Base-by-base conservation (phyloP, 53 echinoderm and acorn worm species). In the Echinarachnius parma region DNA sequence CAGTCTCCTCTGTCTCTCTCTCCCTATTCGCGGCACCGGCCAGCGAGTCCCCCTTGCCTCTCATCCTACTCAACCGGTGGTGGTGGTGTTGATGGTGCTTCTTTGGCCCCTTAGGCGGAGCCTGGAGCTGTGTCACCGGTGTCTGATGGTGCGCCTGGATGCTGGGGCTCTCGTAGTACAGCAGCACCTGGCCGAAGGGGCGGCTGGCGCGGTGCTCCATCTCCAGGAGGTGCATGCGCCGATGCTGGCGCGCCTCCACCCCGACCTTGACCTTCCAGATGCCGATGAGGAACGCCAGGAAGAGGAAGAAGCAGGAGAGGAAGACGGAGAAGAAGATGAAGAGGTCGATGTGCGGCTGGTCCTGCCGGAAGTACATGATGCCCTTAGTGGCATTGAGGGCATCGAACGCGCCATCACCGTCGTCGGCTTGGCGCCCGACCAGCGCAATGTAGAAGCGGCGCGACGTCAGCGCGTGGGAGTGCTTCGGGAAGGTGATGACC, bases 271-370 rank as follows among this genome's bases (percentile, higher is more conserved):
- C 77, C 74, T 96, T 96, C 98, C 98, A 96, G 46, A 80, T 80
- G 3, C 88, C 83, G 32, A 96, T 90, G 48, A 91, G 82, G 67
- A 98, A 77, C 18, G 98, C 91, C 50, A 98, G 68, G 42, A 98
- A 85, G 49, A 91, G 85, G 64, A 98, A 98, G 76, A 98, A 98
- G 49, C 91, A 91, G 5, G 98, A 98, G 18, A 98, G 86, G 80
- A 98, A 98, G 48, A 91, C 98, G 1, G 98, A 98, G 83, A 98
- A 98, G 81, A 98, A 98, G 53, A 98, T 91, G 64, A 98, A 98
- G 60, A 98, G 85, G 69, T 98, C 91, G 45, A 98, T 98, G 71
- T 98, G 89, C 4, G 91, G 91, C 75, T 91, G 88, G 69, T 98
- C 98, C 83, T 98, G 98, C 4, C 92, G 78, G 60, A 82, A 98